phyloP scores from a whole-genome alignment of 2,888 invertebrate species.

The Lochmaea crataegi region DNA sequence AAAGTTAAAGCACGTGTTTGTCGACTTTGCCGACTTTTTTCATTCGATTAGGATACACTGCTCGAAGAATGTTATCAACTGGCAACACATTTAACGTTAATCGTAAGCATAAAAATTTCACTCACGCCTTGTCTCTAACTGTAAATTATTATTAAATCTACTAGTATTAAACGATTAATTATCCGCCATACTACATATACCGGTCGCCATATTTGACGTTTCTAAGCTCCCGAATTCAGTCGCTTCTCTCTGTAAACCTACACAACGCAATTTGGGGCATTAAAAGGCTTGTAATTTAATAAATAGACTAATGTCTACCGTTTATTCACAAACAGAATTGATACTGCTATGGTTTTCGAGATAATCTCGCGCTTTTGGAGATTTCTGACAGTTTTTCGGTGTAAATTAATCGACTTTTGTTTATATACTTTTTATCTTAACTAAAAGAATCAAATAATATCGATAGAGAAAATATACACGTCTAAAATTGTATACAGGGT shows the following conservation, averaged over 20 bases:
- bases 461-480: too few relatives aligned
- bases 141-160: too few relatives aligned
- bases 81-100: too few relatives aligned
- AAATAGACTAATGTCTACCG: constrained; percentile 42
- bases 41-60: too few relatives aligned
- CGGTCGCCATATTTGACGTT: constrained; percentile 8
- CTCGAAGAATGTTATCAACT: too few relatives aligned
- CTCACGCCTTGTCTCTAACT: too few relatives aligned
- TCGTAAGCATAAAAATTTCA: too few relatives aligned
- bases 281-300: constrained; percentile 45
- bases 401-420: neutral
- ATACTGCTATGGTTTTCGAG: constrained; percentile 22
- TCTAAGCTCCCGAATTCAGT: constrained; percentile 19
- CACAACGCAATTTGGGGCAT: constrained; percentile 44
- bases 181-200: neutral
- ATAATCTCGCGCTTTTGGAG: constrained; percentile 17
- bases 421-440: too few relatives aligned
- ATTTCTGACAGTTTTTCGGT: constrained; percentile 11
- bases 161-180: neutral
- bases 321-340: constrained; percentile 38
- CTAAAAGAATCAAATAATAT: too few relatives aligned
- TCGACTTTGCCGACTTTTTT: too few relatives aligned
- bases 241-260: constrained; percentile 40
- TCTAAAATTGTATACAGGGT: too few relatives aligned
- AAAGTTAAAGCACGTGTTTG: too few relatives aligned